These are phyloP conservation scores for Nomada goodeniana DNA, from an alignment of 2,888 invertebrate species.

Conservation along the genomic window DNA sequence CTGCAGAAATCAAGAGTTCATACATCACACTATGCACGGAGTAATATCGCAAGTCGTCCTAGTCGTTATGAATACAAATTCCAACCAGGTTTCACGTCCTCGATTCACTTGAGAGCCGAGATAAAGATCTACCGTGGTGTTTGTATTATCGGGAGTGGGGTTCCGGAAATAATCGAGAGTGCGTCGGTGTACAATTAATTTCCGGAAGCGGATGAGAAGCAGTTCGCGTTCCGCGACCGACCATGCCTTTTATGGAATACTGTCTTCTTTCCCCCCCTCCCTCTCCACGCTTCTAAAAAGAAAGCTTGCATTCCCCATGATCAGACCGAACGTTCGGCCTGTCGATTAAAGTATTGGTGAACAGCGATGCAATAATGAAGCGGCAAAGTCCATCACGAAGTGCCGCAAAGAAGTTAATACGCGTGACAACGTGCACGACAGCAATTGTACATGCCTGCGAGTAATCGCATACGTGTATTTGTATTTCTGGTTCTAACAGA, in stretches of 20 bases:
- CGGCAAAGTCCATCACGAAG: constrained; percentile 13
- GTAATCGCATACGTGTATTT: not conserved
- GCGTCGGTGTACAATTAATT: constrained; percentile 45
- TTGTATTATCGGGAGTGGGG: constrained; percentile 15
- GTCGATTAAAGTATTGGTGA: constrained; percentile 55
- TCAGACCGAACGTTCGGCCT: constrained; percentile 28
- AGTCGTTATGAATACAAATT: constrained; percentile 38
- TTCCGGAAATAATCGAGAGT: constrained; percentile 51
- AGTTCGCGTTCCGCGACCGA: constrained; percentile 39
- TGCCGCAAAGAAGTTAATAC: constrained; percentile 40
- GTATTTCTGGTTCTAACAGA: constrained; percentile 4
- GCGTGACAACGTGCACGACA: constrained; percentile 3
- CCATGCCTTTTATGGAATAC: constrained; percentile 61
- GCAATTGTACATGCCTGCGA: not conserved
- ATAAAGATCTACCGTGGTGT: constrained; percentile 24
- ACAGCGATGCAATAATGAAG: not conserved
- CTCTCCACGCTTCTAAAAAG: constrained; percentile 55
- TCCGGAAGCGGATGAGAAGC: constrained; percentile 48
- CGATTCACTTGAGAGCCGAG: constrained; percentile 3
- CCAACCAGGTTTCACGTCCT: constrained; percentile 19
- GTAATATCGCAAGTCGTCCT: constrained; percentile 22
- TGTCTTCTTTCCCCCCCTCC: not conserved
- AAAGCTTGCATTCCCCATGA: constrained; percentile 60
- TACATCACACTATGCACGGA: not conserved
- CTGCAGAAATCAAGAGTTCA: not conserved